These are phyloP conservation scores for Schizaphis graminum DNA, from an alignment of 2,888 invertebrate species.

Conservation along the genomic window DNA sequence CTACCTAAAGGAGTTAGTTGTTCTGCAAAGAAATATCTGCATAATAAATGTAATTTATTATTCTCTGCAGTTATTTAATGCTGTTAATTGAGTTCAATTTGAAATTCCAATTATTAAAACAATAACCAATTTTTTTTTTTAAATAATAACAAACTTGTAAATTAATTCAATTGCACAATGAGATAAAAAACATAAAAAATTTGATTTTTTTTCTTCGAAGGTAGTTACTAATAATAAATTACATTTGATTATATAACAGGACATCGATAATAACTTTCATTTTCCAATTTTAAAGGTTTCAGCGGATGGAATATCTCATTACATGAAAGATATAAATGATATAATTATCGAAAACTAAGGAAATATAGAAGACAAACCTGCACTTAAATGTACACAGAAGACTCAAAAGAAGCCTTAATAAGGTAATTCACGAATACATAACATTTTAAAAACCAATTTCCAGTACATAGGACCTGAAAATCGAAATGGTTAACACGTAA, in stretches of 20 bases:
- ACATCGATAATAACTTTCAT: not conserved
- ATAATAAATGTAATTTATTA: constrained; percentile 44
- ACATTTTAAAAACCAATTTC: not conserved
- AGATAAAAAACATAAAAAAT: not conserved
- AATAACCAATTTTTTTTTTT: not conserved
- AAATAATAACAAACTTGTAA: not conserved
- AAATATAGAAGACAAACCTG: not conserved
- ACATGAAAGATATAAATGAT: not conserved
- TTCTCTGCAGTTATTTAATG: not conserved
- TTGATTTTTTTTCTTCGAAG: not conserved
- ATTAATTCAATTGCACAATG: not conserved
- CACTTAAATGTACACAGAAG: not conserved
- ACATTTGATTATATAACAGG: not conserved
- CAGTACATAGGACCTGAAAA: not conserved
- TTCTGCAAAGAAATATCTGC: constrained; percentile 3
- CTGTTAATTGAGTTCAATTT: constrained; percentile 3
- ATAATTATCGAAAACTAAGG: not conserved
- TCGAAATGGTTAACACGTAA: not conserved
- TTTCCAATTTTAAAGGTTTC: not conserved
- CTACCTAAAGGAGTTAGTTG: not conserved
- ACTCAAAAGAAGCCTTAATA: not conserved
- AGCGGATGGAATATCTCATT: not conserved
- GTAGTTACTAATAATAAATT: not conserved
- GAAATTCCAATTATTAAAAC: not conserved
- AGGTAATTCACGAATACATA: not conserved